Percentiles rank a stretch among this genome's conserved stretches.
phyloP scores from a whole-genome alignment of 2,888 invertebrate genomes.

The Macaria liturata region DNA sequence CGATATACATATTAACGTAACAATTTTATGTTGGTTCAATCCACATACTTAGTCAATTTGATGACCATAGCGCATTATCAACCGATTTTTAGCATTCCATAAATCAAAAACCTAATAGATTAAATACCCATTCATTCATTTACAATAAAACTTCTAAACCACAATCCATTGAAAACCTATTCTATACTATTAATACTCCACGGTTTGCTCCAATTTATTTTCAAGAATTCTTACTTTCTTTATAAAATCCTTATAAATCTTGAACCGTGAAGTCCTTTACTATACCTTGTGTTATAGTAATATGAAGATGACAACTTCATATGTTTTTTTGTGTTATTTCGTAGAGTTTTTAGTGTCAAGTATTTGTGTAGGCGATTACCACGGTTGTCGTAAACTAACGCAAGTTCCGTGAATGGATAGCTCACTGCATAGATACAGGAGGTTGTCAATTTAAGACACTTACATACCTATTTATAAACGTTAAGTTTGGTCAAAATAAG shows the following conservation, averaged over 20 bases:
- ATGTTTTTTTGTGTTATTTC: conserved; percentile 30
- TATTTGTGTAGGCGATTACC: conserved; percentile 69
- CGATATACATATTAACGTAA: too few relatives aligned
- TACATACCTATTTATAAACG: too few relatives aligned
- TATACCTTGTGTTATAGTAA: conserved; percentile 27
- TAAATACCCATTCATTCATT: conserved; percentile 13
- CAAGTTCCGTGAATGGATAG: conserved; percentile 51
- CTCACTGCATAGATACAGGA: conserved; percentile 24
- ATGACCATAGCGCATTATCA: too few relatives aligned
- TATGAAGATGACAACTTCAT: conserved; percentile 39
- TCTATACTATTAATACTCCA: conserved; percentile 27
- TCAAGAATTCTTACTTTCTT: conserved; percentile 37
- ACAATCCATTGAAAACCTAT: conserved; percentile 30
- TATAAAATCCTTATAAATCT: conserved; percentile 44
- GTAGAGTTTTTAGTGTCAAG: conserved; percentile 40
- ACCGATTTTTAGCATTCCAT: too few relatives aligned
- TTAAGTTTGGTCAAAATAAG: too few relatives aligned
- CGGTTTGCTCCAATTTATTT: conserved; percentile 34
- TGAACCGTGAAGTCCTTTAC: conserved; percentile 13
- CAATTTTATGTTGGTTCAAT: too few relatives aligned
- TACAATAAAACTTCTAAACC: conserved; percentile 26
- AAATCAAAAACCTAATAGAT: not conserved
- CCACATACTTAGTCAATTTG: too few relatives aligned
- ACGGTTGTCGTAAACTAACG: conserved; percentile 67
- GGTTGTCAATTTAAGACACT: too few relatives aligned